Evolutionary conservation across 2,113 vertebrate genomes (phyloP).

Genomic region (Phyllostomus hastatus): DNA sequence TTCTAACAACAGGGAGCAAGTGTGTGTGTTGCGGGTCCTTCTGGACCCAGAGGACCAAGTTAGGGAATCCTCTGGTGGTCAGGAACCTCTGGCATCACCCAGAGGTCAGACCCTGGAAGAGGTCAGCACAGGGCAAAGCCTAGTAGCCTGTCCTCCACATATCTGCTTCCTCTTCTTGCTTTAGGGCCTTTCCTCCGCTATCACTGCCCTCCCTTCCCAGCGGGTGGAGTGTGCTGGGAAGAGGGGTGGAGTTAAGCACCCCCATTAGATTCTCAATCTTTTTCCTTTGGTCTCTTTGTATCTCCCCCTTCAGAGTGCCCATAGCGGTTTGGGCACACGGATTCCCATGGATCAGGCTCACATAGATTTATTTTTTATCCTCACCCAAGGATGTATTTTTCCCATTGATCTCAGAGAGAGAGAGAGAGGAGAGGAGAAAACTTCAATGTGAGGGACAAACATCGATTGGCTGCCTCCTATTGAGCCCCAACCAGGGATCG

Average conservation of each 20-base stretch:
- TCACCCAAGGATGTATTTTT: no score
- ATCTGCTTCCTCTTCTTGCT: background rate
- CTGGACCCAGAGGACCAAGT: background rate
- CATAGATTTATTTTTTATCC: background rate
- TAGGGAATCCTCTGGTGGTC: constrained; percentile 50
- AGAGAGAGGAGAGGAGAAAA: no score
- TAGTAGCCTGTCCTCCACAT: rapidly evolving
- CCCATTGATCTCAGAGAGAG: no score
- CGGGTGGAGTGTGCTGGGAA: background rate
- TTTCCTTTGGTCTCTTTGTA: background rate
- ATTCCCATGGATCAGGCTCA: no score
- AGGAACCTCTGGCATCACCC: background rate
- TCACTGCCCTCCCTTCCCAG: background rate
- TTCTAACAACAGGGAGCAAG: background rate
- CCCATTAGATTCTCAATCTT: background rate
- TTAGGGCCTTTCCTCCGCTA: background rate
- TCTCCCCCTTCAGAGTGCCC: background rate
- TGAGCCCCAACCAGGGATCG: no score
- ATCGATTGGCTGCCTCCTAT: no score
- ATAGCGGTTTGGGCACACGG: background rate
- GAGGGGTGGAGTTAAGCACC: background rate
- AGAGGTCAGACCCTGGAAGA: background rate
- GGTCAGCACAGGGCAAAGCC: rapidly evolving
- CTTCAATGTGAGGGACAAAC: no score
- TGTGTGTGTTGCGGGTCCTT: background rate